phyloP scores from a whole-genome alignment of 2,888 invertebrate genomes.

The Leucozona laternaria region DNA sequence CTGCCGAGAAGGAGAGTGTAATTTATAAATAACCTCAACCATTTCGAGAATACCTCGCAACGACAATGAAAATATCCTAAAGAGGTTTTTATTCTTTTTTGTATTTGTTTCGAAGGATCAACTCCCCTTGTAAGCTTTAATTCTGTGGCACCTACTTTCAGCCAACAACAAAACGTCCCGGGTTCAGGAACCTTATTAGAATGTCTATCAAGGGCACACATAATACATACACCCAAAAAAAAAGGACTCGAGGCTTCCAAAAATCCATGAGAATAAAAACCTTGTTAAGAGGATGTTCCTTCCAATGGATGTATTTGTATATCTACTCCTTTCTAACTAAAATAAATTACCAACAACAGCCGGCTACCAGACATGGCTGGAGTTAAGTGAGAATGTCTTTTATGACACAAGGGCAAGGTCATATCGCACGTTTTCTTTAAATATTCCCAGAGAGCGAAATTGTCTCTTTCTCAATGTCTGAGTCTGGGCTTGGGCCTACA shows the following conservation, averaged over 20 bases:
- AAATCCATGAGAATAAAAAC: conserved; percentile 48
- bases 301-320: conserved; percentile 31
- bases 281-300: conserved; percentile 39
- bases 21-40: conserved; percentile 62
- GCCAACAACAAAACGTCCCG: conserved; percentile 33
- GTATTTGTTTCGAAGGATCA: conserved; percentile 13
- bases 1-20: conserved; percentile 37
- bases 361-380: conserved; percentile 47
- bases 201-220: conserved; percentile 58
- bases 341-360: conserved; percentile 56
- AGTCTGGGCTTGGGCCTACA: no score
- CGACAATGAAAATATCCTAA: conserved; percentile 41
- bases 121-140: conserved; percentile 20
- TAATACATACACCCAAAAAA: neutral
- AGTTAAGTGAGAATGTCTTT: conserved; percentile 40
- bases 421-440: conserved; percentile 33
- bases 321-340: conserved; percentile 29
- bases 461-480: conserved; percentile 17
- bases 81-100: neutral
- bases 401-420: conserved; percentile 70
- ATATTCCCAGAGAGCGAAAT: conserved; percentile 11
- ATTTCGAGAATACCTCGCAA: conserved; percentile 40
- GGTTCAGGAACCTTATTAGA: conserved; percentile 72
- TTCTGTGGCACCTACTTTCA: conserved; percentile 21
- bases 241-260: neutral